Evolutionary conservation across 2,888 invertebrate species (phyloP).

Genomic region (Ephialtes manifestator): DNA sequence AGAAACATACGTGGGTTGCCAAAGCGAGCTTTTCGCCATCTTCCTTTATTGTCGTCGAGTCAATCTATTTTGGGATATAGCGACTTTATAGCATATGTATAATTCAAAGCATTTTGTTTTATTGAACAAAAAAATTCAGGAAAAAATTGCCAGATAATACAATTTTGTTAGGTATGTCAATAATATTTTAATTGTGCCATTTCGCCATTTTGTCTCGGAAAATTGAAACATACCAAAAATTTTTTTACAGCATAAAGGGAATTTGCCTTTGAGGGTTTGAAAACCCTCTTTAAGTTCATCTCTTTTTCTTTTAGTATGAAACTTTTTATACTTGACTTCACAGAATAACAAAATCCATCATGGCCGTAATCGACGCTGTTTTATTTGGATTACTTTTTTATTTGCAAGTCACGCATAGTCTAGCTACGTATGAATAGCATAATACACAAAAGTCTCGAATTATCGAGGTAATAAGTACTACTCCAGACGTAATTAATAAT

Average conservation of each 20-base stretch:
- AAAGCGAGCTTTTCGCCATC: background rate
- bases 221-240: too few relatives aligned
- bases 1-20: constrained; percentile 9
- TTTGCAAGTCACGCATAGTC: background rate
- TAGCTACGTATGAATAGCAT: background rate
- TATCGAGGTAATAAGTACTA: constrained; percentile 30
- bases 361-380: background rate
- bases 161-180: too few relatives aligned
- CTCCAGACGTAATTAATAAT: constrained; percentile 52
- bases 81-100: too few relatives aligned
- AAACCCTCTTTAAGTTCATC: too few relatives aligned
- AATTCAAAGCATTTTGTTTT: too few relatives aligned
- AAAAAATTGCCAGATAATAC: too few relatives aligned
- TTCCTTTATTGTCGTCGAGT: background rate
- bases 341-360: constrained; percentile 2
- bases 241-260: too few relatives aligned
- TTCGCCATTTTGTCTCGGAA: too few relatives aligned
- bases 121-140: too few relatives aligned
- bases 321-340: background rate
- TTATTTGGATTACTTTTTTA: background rate
- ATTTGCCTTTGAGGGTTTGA: too few relatives aligned
- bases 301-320: background rate
- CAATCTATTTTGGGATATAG: background rate
- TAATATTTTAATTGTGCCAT: too few relatives aligned
- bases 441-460: constrained; percentile 30